Evolutionary conservation across 2,888 invertebrate species (phyloP).

Genomic region (Dascillus cervinus): DNA sequence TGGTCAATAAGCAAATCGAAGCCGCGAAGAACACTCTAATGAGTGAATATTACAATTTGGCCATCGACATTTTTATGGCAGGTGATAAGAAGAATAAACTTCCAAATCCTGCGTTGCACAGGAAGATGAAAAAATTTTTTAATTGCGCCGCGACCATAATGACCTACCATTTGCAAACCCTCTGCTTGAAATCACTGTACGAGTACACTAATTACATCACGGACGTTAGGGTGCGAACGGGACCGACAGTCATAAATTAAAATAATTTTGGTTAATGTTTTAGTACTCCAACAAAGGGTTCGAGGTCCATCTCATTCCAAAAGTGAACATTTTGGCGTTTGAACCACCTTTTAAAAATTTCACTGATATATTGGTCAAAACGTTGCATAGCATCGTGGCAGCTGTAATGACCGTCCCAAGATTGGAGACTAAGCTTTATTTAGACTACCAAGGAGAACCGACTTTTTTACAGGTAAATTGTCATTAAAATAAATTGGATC

Average conservation of each 20-base stretch:
- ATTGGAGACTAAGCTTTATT: conserved; percentile 71
- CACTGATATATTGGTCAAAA: conserved; percentile 56
- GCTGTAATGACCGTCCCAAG: conserved; percentile 66
- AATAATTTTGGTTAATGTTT: conserved; percentile 18
- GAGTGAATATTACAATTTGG: conserved; percentile 56
- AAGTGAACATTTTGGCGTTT: conserved; percentile 57
- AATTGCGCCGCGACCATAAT: conserved; percentile 80
- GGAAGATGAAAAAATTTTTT: conserved; percentile 68
- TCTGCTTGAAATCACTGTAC: conserved; percentile 71
- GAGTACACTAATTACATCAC: conserved; percentile 71
- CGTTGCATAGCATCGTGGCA: conserved; percentile 68
- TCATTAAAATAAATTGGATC: conserved; percentile 4
- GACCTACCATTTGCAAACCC: conserved; percentile 77
- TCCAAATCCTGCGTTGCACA: conserved; percentile 57
- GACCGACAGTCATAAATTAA: background rate
- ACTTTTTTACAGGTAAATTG: conserved; percentile 29
- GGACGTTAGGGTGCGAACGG: conserved; percentile 73
- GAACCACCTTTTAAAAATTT: conserved; percentile 72
- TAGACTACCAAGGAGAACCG: conserved; percentile 47
- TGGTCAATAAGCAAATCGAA: conserved; percentile 54
- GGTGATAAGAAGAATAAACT: conserved; percentile 61
- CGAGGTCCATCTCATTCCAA: conserved; percentile 51
- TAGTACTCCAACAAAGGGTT: conserved; percentile 66
- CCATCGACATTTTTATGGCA: conserved; percentile 56
- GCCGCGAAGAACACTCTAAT: conserved; percentile 58